A percentile compares a stretch with the other conserved stretches of the same genome.
phyloP scores from a whole-genome alignment of 2,113 vertebrate genomes.

The Ivindomyrus marchei region DNA sequence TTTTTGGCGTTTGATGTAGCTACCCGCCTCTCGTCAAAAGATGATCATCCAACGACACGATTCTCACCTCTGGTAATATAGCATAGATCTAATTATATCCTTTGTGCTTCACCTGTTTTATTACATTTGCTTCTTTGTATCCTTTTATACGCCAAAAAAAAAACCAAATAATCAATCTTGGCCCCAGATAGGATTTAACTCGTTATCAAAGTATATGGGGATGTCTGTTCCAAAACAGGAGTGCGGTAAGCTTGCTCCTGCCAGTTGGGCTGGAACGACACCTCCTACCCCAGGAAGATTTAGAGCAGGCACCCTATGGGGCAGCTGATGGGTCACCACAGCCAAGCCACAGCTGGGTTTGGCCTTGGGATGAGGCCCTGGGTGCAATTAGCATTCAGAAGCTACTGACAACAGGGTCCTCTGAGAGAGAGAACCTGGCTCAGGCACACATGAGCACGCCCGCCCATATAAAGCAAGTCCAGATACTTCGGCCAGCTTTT shows the following conservation, averaged over 20 bases:
- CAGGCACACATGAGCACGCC: neutral
- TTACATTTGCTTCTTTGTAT: neutral
- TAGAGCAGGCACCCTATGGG: neutral
- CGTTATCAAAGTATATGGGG: too few species aligned
- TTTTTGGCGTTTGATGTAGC: neutral
- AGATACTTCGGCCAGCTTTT: neutral
- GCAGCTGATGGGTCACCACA: neutral
- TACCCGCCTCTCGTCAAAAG: neutral
- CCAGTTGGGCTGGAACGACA: slow-evolving; percentile 1
- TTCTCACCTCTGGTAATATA: neutral
- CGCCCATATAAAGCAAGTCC: neutral
- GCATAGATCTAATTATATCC: neutral
- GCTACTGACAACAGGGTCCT: neutral
- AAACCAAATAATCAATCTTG: neutral
- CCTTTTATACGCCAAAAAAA: neutral
- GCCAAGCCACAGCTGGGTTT: slow-evolving; percentile 6
- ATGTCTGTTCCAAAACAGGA: neutral
- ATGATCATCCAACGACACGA: neutral
- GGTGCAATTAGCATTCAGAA: slow-evolving; percentile 14
- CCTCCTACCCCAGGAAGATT: slow-evolving; percentile 8
- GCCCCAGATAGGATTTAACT: neutral
- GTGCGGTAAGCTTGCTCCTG: neutral
- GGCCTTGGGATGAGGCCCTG: neutral
- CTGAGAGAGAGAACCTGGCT: neutral
- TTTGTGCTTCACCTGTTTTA: neutral